Evolutionary conservation across 2,888 invertebrate genomes (phyloP), one percentile per base, ranked within the genome.

Genomic region (Subacronicta megacephala): DNA sequence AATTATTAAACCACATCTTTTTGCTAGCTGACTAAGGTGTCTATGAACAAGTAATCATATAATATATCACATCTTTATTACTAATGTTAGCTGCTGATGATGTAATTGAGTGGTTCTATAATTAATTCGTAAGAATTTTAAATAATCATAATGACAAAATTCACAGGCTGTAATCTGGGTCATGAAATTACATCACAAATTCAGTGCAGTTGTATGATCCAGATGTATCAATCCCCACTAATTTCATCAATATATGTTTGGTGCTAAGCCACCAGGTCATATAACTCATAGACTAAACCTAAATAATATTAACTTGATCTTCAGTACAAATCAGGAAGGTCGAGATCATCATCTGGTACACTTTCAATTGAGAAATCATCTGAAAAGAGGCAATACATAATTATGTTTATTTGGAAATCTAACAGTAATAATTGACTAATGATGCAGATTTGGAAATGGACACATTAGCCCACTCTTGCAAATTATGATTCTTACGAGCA

Each of bases 321-420:
- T 70, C 41, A 92, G 62, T 87, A 92, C 15, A 90, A 65, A 26
- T 82, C 84, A 7, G 92, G 92, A 6, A 92, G 78, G 0, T 82
- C 86, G 3, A 91, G 78, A 44, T 89, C 87, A 40, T 89, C 84
- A 57, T 90, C 88, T 9, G 82, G 80, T 33, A 89, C 71, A 54
- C 86, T 90, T 35, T 83, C 87, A 68, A 78, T 80, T 45, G 91
- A 92, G 49, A 89, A 89, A 51, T 92, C 90, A 88, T 92, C 93
- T 92, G 90, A 0, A 89, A 83, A 60, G 36, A 20, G 46, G 26
- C 3, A 29, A 31, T 1, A 31, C n/a, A n/a, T n/a, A n/a, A n/a
- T n/a, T n/a, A n/a, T n/a, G n/a, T n/a, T n/a, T n/a, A n/a, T n/a
- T n/a, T n/a, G n/a, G n/a, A n/a, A n/a, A n/a, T n/a, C n/a, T n/a